phyloP scores from a whole-genome alignment of 2,113 vertebrate species.

The Dicerorhinus sumatrensis region DNA sequence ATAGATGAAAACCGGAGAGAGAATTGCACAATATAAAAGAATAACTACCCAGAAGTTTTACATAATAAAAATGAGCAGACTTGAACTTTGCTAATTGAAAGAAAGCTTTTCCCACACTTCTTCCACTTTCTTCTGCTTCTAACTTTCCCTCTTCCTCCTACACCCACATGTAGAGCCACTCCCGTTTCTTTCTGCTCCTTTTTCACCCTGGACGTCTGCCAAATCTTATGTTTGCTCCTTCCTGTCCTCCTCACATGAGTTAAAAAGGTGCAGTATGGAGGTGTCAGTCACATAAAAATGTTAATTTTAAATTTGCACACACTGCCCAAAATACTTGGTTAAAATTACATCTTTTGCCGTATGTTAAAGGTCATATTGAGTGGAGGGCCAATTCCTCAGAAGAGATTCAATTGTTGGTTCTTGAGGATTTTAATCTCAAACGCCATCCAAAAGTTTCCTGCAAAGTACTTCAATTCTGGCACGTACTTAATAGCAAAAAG shows the following conservation, averaged over 20 bases:
- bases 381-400: not conserved
- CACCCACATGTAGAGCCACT: not conserved
- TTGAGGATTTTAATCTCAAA: constrained; percentile 8
- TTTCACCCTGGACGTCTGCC: not conserved
- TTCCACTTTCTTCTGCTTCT: not conserved
- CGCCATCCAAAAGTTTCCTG: not conserved
- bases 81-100: not conserved
- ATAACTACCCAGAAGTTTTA: not conserved
- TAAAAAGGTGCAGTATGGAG: not conserved
- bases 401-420: not conserved
- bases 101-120: not conserved
- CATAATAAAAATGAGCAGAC: not conserved
- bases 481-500: not conserved
- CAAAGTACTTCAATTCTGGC: not conserved
- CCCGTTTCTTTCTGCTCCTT: not conserved
- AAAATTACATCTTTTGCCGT: not conserved
- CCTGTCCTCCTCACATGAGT: not conserved
- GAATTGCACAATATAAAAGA: not conserved
- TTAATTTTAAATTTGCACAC: not conserved
- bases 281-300: not conserved
- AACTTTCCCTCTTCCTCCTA: not conserved
- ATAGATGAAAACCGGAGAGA: not conserved
- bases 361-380: not conserved
- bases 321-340: not conserved
- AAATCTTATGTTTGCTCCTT: not conserved